Evolutionary conservation across 2,888 invertebrate species (phyloP).

Genomic region (Leucophenga montana): DNA sequence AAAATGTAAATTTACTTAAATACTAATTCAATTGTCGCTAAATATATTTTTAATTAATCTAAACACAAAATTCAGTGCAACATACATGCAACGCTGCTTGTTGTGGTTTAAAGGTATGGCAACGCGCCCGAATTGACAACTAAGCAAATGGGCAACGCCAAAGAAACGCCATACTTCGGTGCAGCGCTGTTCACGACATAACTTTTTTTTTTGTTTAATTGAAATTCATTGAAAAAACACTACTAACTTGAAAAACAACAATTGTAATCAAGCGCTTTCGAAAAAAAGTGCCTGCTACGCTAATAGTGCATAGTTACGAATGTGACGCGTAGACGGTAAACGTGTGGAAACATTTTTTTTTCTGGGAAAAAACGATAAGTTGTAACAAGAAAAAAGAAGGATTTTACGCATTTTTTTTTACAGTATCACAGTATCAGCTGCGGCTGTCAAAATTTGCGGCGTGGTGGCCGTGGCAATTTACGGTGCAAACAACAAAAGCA

Average conservation of each 20-base stretch:
- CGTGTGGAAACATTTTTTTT: slow-evolving; percentile 33
- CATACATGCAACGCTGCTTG: too few relatives aligned
- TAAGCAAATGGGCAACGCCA: slow-evolving; percentile 44
- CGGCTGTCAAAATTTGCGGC: slow-evolving; percentile 46
- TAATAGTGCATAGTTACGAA: slow-evolving; percentile 20
- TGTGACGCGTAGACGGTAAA: background rate
- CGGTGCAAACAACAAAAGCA: slow-evolving; percentile 44
- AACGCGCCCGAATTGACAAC: too few relatives aligned
- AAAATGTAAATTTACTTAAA: too few relatives aligned
- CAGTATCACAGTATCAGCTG: slow-evolving; percentile 52
- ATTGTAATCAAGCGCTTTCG: background rate
- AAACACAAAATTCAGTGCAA: too few relatives aligned
- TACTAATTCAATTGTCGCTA: too few relatives aligned
- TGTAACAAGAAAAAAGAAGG: slow-evolving; percentile 45
- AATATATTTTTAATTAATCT: too few relatives aligned
- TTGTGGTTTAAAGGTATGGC: too few relatives aligned
- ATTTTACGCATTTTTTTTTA: slow-evolving; percentile 58
- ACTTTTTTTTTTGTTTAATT: slow-evolving; percentile 37
- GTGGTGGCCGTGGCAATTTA: slow-evolving; percentile 39
- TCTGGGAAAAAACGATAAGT: slow-evolving; percentile 48
- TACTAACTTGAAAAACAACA: slow-evolving; percentile 28
- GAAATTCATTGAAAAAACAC: slow-evolving; percentile 32
- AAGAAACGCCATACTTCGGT: slow-evolving; percentile 56
- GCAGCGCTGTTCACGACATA: slow-evolving; percentile 55
- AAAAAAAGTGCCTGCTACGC: too few relatives aligned